phyloP scores from a whole-genome alignment of 2,888 invertebrate species.

The Xylophagus ater region DNA sequence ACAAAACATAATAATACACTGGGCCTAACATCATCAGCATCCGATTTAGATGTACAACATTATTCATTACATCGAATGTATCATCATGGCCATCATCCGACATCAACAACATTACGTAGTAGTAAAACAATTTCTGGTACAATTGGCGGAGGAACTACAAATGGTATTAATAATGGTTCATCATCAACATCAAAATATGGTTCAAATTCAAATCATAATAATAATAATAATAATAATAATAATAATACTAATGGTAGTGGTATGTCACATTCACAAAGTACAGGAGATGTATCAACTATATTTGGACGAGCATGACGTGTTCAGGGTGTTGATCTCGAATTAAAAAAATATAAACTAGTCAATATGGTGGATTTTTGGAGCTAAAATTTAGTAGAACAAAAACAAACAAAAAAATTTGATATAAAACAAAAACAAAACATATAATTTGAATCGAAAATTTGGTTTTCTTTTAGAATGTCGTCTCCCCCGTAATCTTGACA shows the following conservation, averaged over 20 bases:
- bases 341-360: constrained; percentile 40
- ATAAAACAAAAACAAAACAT: too few species aligned
- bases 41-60: constrained; percentile 34
- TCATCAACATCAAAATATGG: constrained; percentile 19
- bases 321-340: constrained; percentile 26
- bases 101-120: constrained; percentile 1
- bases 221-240: not conserved
- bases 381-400: too few species aligned
- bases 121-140: too few species aligned
- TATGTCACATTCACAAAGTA: constrained; percentile 52
- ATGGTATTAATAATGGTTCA: constrained; percentile 37
- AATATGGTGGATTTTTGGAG: constrained; percentile 41
- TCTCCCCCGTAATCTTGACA: too few species aligned
- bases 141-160: too few species aligned
- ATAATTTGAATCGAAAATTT: too few species aligned
- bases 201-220: constrained; percentile 16
- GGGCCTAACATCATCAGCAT: constrained; percentile 35
- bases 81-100: constrained; percentile 26
- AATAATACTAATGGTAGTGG: constrained; percentile 20
- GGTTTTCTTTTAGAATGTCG: too few species aligned
- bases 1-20: constrained; percentile 19
- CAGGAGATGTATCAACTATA: constrained; percentile 54
- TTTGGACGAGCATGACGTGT: constrained; percentile 50
- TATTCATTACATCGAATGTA: constrained; percentile 38
- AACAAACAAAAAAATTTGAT: too few species aligned